Conservation (phyloP, 2,113 vertebrate genomes). For the Osmerus eperlanus region DNA sequence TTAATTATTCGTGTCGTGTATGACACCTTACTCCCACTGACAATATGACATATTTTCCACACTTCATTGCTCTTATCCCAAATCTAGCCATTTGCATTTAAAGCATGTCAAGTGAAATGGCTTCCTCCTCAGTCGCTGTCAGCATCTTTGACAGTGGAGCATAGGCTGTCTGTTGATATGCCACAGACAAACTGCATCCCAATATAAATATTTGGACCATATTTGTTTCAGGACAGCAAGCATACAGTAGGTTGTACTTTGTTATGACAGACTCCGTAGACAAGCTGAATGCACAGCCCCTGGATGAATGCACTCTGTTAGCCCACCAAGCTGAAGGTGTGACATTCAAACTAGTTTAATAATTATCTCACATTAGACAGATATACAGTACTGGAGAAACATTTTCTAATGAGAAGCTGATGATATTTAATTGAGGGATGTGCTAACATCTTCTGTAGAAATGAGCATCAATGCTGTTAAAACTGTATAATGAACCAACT, state of each 20-base stretch:
- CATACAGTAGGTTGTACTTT: not conserved
- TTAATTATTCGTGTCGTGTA: constrained; percentile 56
- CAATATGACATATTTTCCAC: constrained; percentile 52
- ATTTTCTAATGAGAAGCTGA: constrained; percentile 14
- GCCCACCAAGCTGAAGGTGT: not conserved
- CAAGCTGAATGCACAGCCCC: not conserved
- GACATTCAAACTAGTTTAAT: not conserved
- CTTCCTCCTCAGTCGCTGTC: constrained; percentile 60
- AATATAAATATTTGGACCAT: constrained; percentile 37
- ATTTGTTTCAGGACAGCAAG: constrained; percentile 39
- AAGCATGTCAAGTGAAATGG: constrained; percentile 61
- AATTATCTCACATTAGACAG: not conserved
- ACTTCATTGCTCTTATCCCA: constrained; percentile 26
- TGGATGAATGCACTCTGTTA: not conserved
- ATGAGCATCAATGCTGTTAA: constrained; percentile 42
- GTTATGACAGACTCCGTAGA: no score
- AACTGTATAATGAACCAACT: constrained; percentile 58
- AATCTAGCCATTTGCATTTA: constrained; percentile 68
- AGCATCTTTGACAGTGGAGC: constrained; percentile 54
- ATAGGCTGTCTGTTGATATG: constrained; percentile 51
- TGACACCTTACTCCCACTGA: constrained; percentile 67
- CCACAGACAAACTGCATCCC: constrained; percentile 47
- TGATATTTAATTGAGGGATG: no score
- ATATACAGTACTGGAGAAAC: not conserved
- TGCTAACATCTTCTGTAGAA: constrained; percentile 19